A percentile compares a stretch with the other conserved stretches of the same genome.
These are phyloP conservation scores for Bettongia penicillata DNA, from an alignment of 2,113 vertebrate genomes.

Conservation along the genomic window DNA sequence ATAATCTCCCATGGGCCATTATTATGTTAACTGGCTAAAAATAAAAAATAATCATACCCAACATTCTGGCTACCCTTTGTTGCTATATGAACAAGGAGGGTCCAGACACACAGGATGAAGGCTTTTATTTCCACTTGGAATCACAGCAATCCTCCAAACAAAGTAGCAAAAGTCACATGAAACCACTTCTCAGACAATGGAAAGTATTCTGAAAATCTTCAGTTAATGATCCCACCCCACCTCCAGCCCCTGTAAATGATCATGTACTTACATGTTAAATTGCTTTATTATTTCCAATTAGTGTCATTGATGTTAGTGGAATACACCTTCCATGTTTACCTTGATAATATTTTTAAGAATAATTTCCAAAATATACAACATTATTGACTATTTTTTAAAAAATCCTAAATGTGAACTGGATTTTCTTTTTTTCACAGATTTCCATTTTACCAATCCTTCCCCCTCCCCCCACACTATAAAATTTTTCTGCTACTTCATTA, in stretches of 20 bases:
- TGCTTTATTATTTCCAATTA: conserved; percentile 47
- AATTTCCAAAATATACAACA: conserved; percentile 53
- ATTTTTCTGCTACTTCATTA: conserved; percentile 66
- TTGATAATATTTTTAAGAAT: conserved; percentile 55
- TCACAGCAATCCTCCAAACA: conserved; percentile 66
- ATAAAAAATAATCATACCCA: conserved; percentile 44
- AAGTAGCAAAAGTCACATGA: conserved; percentile 70
- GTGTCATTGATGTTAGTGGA: conserved; percentile 33
- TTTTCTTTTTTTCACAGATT: conserved; percentile 59
- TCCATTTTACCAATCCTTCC: conserved; percentile 50
- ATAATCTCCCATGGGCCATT: conserved; percentile 67
- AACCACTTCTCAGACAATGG: conserved; percentile 67
- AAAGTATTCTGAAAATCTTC: conserved; percentile 57
- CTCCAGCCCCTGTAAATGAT: conserved; percentile 57
- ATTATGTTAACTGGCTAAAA: conserved; percentile 69
- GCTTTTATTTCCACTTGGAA: conserved; percentile 72
- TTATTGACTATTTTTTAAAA: too few species aligned
- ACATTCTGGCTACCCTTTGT: not conserved
- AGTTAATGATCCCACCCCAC: not conserved
- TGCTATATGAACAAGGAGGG: conserved; percentile 23
- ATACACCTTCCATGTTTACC: conserved; percentile 46
- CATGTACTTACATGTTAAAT: conserved; percentile 19
- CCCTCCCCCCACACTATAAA: not conserved
- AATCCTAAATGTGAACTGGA: conserved; percentile 44
- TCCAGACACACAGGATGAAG: conserved; percentile 67